Evolutionary conservation across 2,797 vertebrate genomes (phyloP).

Genomic region (Capromys pilorides): DNA sequence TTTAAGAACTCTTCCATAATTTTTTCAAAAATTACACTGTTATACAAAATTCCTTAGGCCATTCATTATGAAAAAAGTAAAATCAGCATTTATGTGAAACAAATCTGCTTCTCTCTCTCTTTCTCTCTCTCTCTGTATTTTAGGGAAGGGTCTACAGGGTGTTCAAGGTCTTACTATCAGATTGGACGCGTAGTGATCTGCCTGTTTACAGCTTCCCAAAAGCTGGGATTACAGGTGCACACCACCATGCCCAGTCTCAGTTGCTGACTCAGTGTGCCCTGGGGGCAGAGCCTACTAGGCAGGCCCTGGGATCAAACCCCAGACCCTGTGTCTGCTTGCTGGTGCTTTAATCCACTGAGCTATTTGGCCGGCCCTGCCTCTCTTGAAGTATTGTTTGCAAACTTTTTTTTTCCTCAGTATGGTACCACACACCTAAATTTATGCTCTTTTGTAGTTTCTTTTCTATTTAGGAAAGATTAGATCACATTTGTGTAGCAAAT

Average conservation of each 20-base stretch:
- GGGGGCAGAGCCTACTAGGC: no score
- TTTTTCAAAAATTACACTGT: slow-evolving; percentile 75
- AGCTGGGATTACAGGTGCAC: no score
- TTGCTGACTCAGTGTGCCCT: no score
- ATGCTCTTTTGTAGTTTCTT: slow-evolving; percentile 43
- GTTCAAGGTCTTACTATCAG: no score
- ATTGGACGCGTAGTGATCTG: no score
- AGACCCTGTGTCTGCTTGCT: no score
- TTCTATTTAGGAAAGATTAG: slow-evolving; percentile 60
- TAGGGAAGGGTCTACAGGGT: no score
- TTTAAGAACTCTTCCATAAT: slow-evolving; percentile 67
- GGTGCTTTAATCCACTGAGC: no score
- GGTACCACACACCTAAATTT: slow-evolving; percentile 48
- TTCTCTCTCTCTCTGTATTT: no score
- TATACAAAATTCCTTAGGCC: slow-evolving; percentile 67
- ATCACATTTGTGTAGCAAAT: slow-evolving; percentile 56
- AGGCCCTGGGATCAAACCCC: no score
- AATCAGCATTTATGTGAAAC: slow-evolving; percentile 52
- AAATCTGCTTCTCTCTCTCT: not conserved
- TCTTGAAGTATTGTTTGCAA: slow-evolving; percentile 41
- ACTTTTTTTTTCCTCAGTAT: slow-evolving; percentile 36
- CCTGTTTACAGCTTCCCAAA: no score
- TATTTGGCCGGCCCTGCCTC: not conserved
- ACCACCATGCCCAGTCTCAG: no score
- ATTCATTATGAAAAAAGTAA: not conserved